A percentile compares a stretch with the other conserved stretches of the same genome.
Evolutionary conservation across 2,888 invertebrate species (phyloP).

Genomic region (Acronicta leporina): DNA sequence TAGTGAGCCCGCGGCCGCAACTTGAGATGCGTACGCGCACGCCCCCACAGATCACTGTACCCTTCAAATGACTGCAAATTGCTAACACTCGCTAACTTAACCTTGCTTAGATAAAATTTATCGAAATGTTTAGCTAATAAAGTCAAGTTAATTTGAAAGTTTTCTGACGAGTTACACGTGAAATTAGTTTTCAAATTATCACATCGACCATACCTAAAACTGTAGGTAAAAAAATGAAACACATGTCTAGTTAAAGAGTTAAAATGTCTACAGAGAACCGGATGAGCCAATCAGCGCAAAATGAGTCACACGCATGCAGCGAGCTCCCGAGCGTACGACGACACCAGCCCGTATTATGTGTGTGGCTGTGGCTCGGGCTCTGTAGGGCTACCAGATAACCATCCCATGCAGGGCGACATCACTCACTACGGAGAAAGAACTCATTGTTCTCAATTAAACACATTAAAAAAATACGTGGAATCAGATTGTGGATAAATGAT

Average conservation of each 20-base stretch:
- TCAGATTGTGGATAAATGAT: conserved; percentile 1
- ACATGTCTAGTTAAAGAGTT: conserved; percentile 74
- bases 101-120: conserved; percentile 17
- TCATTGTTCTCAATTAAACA: conserved; percentile 41
- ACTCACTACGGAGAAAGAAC: conserved; percentile 40
- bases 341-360: conserved; percentile 68
- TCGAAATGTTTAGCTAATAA: conserved; percentile 8
- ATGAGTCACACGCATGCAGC: conserved; percentile 79
- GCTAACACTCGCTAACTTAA: conserved; percentile 22
- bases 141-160: conserved; percentile 12
- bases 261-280: conserved; percentile 80
- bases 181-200: conserved; percentile 53
- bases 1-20: conserved; percentile 65
- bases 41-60: conserved; percentile 20
- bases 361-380: conserved; percentile 28
- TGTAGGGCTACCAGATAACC: conserved; percentile 46
- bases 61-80: conserved; percentile 31
- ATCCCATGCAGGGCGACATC: conserved; percentile 32
- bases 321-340: conserved; percentile 65
- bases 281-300: conserved; percentile 84
- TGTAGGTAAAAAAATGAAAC: conserved; percentile 53
- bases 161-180: conserved; percentile 21
- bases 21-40: conserved; percentile 47
- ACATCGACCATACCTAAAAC: conserved; percentile 42
- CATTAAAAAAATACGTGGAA: conserved; percentile 20